Percentiles rank a stretch among this genome's conserved stretches.
These are phyloP conservation scores for Noctua comes DNA, from an alignment of 2,888 invertebrate genomes.

Conservation along the genomic window DNA sequence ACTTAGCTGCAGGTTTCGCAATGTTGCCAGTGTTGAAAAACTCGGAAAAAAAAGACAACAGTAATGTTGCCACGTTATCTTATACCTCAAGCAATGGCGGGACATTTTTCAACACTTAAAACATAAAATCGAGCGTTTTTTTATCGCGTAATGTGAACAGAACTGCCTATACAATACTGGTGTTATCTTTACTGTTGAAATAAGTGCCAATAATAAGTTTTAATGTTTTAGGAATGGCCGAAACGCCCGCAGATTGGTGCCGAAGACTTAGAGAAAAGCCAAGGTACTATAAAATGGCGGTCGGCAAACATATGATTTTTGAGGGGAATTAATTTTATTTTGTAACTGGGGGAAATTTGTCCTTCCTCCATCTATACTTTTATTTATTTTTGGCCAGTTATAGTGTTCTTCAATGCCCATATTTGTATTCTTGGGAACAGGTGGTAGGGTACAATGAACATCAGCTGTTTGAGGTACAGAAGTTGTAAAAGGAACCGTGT, in stretches of 20 bases:
- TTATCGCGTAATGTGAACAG: slow-evolving; percentile 85
- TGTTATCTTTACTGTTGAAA: slow-evolving; percentile 85
- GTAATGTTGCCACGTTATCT: slow-evolving; percentile 79
- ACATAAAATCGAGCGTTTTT: slow-evolving; percentile 84
- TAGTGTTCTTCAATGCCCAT: background rate
- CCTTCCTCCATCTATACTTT: background rate
- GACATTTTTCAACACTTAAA: slow-evolving; percentile 84
- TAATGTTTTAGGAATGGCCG: slow-evolving; percentile 78
- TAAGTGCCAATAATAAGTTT: slow-evolving; percentile 87
- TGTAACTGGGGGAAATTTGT: background rate
- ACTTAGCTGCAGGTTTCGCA: slow-evolving; percentile 75
- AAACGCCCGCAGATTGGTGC: slow-evolving; percentile 78
- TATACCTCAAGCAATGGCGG: slow-evolving; percentile 76
- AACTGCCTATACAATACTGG: slow-evolving; percentile 85
- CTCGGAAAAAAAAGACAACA: slow-evolving; percentile 73
- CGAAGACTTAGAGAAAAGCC: slow-evolving; percentile 76
- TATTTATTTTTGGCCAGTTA: background rate
- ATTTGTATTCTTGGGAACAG: slow-evolving; percentile 2
- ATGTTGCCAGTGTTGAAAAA: slow-evolving; percentile 78
- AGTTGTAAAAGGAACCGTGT: background rate
- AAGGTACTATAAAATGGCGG: slow-evolving; percentile 71
- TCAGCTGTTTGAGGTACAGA: slow-evolving; percentile 33
- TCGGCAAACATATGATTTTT: slow-evolving; percentile 62
- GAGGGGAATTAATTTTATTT: slow-evolving; percentile 44
- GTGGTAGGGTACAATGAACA: background rate